Evolutionary conservation across 2,113 vertebrate genomes (phyloP).

Genomic region (Epinephelus cyanopodus): DNA sequence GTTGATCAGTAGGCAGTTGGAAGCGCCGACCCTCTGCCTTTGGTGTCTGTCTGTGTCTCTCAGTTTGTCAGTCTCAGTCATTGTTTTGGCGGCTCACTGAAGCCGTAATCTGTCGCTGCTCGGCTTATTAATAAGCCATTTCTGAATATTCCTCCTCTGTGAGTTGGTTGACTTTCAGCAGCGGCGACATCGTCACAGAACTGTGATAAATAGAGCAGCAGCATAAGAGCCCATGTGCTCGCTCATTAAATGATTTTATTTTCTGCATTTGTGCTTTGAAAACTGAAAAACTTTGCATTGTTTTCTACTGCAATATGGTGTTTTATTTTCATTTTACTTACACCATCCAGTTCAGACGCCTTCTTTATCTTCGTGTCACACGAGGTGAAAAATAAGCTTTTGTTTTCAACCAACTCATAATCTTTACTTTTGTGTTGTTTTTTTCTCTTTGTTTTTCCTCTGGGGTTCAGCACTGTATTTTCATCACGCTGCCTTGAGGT

Average conservation of each 20-base stretch:
- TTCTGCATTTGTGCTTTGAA: background rate
- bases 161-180: slow-evolving; percentile 63
- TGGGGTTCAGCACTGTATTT: background rate
- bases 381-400: background rate
- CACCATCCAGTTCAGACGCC: background rate
- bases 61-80: slow-evolving; percentile 13
- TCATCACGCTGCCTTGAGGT: background rate
- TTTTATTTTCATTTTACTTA: background rate
- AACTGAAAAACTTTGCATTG: background rate
- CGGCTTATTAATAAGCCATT: slow-evolving; percentile 59
- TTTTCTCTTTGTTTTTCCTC: background rate
- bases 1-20: background rate
- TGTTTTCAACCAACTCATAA: background rate
- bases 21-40: background rate
- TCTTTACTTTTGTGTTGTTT: background rate
- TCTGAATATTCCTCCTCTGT: slow-evolving; percentile 44
- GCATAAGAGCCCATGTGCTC: background rate
- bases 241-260: background rate
- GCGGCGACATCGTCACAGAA: slow-evolving; percentile 32
- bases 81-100: slow-evolving; percentile 39
- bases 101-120: slow-evolving; percentile 51
- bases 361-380: background rate
- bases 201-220: slow-evolving; percentile 15
- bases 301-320: background rate
- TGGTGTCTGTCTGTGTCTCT: slow-evolving; percentile 2